Evolutionary conservation across 2,888 invertebrate genomes (phyloP).

Genomic region (Spilarctia lutea): DNA sequence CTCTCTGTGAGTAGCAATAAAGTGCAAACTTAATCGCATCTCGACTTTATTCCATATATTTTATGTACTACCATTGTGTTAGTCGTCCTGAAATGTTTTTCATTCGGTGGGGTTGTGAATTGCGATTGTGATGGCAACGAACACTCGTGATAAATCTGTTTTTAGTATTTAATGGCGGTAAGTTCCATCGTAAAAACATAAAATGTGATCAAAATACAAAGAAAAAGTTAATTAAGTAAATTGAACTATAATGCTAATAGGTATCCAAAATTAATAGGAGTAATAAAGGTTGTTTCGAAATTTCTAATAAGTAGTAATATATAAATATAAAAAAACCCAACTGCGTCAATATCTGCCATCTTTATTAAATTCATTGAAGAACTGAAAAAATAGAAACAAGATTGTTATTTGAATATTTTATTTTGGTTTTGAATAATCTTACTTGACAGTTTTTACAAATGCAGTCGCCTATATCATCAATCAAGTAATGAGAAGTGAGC

Average conservation of each 20-base stretch:
- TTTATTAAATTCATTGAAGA: no score
- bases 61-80: background rate
- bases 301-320: no score
- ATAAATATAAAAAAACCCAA: no score
- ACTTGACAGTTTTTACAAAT: no score
- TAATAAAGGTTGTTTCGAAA: background rate
- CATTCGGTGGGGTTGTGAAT: background rate
- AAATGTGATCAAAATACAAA: background rate
- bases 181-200: background rate
- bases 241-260: background rate
- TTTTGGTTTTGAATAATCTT: no score
- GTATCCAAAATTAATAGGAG: background rate
- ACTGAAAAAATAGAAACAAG: no score
- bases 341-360: no score
- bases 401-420: no score
- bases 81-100: background rate
- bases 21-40: constrained; percentile 1
- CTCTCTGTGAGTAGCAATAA: background rate
- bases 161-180: background rate
- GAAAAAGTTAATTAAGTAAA: background rate
- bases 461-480: no score
- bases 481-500: no score
- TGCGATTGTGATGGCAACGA: background rate
- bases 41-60: background rate
- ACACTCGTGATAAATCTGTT: background rate